These are phyloP conservation scores for Leptestheria dahalacensis DNA, from an alignment of 1,140 invertebrate species.

Conservation along the genomic window DNA sequence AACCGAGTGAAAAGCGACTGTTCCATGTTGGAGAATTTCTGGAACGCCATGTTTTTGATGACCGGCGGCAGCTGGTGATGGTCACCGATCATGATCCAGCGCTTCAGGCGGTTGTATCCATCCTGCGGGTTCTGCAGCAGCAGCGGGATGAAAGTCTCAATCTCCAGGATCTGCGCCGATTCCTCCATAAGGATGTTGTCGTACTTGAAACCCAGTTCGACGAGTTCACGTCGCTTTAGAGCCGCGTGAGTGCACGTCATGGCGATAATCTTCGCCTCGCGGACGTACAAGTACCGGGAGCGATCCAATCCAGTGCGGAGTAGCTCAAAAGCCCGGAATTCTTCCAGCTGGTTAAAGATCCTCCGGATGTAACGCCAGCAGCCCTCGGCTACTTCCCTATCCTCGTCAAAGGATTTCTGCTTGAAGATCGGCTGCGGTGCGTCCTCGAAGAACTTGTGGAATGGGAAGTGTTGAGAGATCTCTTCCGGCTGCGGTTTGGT, in stretches of 20 bases:
- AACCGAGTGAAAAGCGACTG: conserved; percentile 94
- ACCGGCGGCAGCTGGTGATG: conserved; percentile 98
- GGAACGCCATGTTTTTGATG: conserved; percentile 99
- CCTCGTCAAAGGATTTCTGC: conserved; percentile 57
- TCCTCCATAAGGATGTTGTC: conserved; percentile 99
- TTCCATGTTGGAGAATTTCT: conserved; percentile 99
- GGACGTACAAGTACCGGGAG: conserved; percentile 90
- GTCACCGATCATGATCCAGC: conserved; percentile 99
- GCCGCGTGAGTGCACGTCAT: conserved; percentile 99
- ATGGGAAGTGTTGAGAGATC: conserved; percentile 68
- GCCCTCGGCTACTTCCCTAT: conserved; percentile 79
- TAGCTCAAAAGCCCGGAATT: conserved; percentile 92
- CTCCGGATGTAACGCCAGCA: conserved; percentile 89
- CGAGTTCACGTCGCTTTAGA: conserved; percentile 86
- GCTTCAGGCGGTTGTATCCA: conserved; percentile 84
- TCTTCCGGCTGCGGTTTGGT: conserved; percentile 26
- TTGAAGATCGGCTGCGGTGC: conserved; percentile 87
- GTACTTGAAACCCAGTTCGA: conserved; percentile 53
- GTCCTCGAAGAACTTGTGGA: conserved; percentile 76
- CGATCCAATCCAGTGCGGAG: conserved; percentile 85
- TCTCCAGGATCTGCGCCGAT: conserved; percentile 95
- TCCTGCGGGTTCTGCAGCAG: conserved; percentile 94
- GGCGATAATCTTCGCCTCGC: conserved; percentile 98
- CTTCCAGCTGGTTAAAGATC: conserved; percentile 93
- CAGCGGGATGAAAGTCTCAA: conserved; percentile 98